Conservation (phyloP, 2,113 vertebrate genomes). For the Carlito syrichta region DNA sequence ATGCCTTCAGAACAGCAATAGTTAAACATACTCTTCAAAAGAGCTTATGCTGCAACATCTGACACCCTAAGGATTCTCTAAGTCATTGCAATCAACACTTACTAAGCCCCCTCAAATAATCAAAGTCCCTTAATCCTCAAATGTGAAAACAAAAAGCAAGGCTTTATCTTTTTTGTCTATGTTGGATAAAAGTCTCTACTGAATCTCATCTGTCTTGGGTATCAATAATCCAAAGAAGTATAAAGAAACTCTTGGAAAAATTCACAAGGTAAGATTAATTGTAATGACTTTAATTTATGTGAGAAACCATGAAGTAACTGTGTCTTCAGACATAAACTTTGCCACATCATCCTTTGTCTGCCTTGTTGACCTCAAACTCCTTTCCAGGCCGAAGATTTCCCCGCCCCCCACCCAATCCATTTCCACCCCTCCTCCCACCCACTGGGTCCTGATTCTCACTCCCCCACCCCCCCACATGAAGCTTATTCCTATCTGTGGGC, state of each 20-base stretch:
- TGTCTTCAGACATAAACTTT: background rate
- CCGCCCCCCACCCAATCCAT: too few species aligned
- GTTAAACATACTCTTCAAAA: background rate
- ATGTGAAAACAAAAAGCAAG: constrained; percentile 15
- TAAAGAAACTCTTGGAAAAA: background rate
- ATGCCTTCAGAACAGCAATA: background rate
- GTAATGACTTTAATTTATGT: background rate
- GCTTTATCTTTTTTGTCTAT: background rate
- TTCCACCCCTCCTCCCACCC: background rate
- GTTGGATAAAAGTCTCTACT: background rate
- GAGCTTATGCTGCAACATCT: background rate
- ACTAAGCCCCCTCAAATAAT: background rate
- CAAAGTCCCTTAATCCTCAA: constrained; percentile 18
- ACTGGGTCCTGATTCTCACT: background rate
- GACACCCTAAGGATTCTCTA: background rate
- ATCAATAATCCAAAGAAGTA: background rate
- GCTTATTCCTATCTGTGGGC: background rate
- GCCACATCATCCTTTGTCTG: background rate
- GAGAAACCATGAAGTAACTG: background rate
- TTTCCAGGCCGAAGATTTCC: background rate
- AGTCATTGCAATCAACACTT: background rate
- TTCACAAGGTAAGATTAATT: constrained; percentile 12
- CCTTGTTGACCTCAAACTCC: background rate
- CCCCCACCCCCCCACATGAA: background rate
- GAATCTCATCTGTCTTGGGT: background rate